These are phyloP conservation scores for Lethrus apterus DNA, from an alignment of 1,140 invertebrate genomes.

Conservation along the genomic window DNA sequence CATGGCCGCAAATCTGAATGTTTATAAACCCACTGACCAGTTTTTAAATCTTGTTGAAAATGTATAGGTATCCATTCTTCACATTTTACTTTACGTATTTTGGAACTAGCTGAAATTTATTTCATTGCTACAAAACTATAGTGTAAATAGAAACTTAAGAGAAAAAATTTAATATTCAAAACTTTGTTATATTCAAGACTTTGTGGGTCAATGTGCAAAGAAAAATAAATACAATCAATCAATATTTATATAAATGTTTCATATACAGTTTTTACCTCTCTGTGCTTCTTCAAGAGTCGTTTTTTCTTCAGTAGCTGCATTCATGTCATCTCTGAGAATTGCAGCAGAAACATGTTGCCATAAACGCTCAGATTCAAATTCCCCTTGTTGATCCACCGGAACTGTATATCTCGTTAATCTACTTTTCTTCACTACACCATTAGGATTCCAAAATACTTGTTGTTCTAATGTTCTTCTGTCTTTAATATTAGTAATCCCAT, in stretches of 20 bases:
- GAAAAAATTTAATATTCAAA: neutral
- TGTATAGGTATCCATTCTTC: slow-evolving; percentile 61
- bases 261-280: slow-evolving; percentile 42
- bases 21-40: slow-evolving; percentile 65
- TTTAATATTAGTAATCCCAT: slow-evolving; percentile 74
- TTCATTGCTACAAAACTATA: slow-evolving; percentile 7
- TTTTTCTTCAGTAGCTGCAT: slow-evolving; percentile 83
- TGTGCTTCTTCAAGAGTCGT: slow-evolving; percentile 82
- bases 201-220: too few species aligned
- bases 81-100: slow-evolving; percentile 55
- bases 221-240: too few species aligned
- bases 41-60: slow-evolving; percentile 58
- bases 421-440: slow-evolving; percentile 56
- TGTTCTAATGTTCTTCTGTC: slow-evolving; percentile 73
- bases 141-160: neutral
- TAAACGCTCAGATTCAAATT: slow-evolving; percentile 78
- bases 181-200: too few species aligned
- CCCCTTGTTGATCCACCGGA: slow-evolving; percentile 65
- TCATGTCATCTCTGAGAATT: slow-evolving; percentile 64
- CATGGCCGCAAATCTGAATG: slow-evolving; percentile 68
- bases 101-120: slow-evolving; percentile 27
- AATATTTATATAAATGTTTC: too few species aligned
- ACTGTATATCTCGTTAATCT: slow-evolving; percentile 74
- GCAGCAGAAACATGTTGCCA: slow-evolving; percentile 81
- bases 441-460: slow-evolving; percentile 66